phyloP scores from a whole-genome alignment of 1,140 invertebrate genomes.

The Anastrepha obliqua region DNA sequence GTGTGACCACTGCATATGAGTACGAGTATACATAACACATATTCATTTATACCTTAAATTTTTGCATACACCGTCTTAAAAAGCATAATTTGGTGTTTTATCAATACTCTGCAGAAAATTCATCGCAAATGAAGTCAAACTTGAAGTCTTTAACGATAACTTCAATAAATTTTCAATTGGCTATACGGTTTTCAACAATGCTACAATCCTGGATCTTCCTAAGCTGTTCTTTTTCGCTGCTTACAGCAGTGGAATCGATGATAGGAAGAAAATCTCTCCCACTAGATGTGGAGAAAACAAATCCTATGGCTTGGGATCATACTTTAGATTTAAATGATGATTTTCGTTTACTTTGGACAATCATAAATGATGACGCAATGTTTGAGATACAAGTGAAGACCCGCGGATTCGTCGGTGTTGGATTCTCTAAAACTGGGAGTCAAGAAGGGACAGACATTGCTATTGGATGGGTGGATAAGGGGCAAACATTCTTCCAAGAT shows the following conservation, averaged over 20 bases:
- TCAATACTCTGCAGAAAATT: not conserved
- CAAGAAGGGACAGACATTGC: constrained; percentile 81
- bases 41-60: too few species aligned
- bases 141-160: not conserved
- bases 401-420: constrained; percentile 84
- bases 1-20: too few species aligned
- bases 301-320: constrained; percentile 58
- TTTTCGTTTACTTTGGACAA: constrained; percentile 75
- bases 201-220: constrained; percentile 1
- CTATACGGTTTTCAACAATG: not conserved
- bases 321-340: constrained; percentile 73
- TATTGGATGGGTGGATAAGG: constrained; percentile 81
- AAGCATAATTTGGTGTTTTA: not conserved
- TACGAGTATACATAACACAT: too few species aligned
- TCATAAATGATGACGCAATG: constrained; percentile 78
- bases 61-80: too few species aligned
- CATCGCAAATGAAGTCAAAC: not conserved
- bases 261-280: not conserved
- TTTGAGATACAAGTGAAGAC: constrained; percentile 85
- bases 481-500: constrained; percentile 81
- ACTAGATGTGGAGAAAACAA: not conserved
- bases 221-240: not conserved
- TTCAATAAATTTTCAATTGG: not conserved
- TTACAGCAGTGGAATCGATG: not conserved
- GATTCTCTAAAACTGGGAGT: constrained; percentile 82